Conservation (phyloP, 2,888 invertebrate species). For the Lasioglossum calceatum region DNA sequence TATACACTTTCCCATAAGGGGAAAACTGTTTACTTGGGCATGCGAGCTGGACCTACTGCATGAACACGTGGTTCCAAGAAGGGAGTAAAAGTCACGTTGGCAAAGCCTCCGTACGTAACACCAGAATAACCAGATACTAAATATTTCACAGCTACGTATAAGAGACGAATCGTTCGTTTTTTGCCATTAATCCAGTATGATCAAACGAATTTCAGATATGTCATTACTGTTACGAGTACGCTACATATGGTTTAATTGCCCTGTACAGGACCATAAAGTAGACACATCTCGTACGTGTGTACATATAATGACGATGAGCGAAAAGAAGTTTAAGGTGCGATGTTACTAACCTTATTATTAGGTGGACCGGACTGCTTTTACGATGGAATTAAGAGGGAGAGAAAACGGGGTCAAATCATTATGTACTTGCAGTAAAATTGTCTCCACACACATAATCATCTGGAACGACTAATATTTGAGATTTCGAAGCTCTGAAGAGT, state of each 20-base stretch:
- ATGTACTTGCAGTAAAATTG: background rate
- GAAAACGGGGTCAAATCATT: background rate
- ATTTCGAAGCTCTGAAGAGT: background rate
- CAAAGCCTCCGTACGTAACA: too few relatives aligned
- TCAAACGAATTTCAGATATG: background rate
- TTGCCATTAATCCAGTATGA: background rate
- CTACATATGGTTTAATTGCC: background rate
- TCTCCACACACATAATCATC: too few relatives aligned
- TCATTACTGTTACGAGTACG: conserved; percentile 1
- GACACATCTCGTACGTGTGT: background rate
- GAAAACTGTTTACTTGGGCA: too few relatives aligned
- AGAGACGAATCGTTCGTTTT: background rate
- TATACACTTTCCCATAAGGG: too few relatives aligned
- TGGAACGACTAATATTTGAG: background rate
- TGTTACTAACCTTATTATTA: background rate
- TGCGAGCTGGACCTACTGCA: too few relatives aligned
- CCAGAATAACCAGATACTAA: background rate
- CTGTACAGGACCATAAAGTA: background rate
- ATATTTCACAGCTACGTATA: background rate
- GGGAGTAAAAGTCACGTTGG: too few relatives aligned
- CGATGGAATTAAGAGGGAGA: background rate
- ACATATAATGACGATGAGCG: background rate
- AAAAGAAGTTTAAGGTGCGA: background rate
- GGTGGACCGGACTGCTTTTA: background rate
- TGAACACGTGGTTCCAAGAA: too few relatives aligned